Evolutionary conservation across 2,113 vertebrate genomes (phyloP).

Genomic region (Climacteris rufus): DNA sequence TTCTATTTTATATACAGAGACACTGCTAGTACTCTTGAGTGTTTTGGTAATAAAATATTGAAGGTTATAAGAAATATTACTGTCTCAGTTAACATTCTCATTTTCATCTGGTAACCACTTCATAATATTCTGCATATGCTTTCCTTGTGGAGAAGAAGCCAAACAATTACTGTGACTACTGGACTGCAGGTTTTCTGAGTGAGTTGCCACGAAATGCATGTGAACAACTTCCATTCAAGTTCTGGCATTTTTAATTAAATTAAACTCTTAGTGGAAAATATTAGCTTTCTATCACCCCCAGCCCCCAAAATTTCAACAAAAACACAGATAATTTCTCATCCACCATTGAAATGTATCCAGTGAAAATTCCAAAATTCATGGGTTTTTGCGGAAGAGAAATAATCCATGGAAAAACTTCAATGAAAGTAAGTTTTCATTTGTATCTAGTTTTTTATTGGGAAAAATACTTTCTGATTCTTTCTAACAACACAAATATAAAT

Average conservation of each 20-base stretch:
- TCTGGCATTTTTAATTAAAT: background rate
- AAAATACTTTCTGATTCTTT: background rate
- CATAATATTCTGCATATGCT: background rate
- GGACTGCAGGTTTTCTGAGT: background rate
- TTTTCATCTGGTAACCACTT: background rate
- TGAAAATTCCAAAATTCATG: background rate
- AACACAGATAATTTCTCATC: background rate
- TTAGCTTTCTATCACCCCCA: background rate
- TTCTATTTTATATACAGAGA: background rate
- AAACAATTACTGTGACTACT: background rate
- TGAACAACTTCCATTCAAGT: background rate
- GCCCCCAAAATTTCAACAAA: background rate
- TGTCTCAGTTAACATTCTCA: background rate
- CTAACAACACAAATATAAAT: background rate
- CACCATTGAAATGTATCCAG: background rate
- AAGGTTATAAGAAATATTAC: background rate
- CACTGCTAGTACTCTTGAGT: background rate
- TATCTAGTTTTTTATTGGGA: background rate
- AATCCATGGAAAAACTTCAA: background rate
- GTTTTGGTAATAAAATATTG: background rate
- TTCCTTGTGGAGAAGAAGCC: background rate
- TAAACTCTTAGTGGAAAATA: background rate
- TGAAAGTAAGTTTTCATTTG: background rate
- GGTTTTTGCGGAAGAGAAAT: background rate
- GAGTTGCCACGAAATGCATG: background rate